Evolutionary conservation across 2,888 invertebrate species (phyloP).

Genomic region (Leptopilina syphax): DNA sequence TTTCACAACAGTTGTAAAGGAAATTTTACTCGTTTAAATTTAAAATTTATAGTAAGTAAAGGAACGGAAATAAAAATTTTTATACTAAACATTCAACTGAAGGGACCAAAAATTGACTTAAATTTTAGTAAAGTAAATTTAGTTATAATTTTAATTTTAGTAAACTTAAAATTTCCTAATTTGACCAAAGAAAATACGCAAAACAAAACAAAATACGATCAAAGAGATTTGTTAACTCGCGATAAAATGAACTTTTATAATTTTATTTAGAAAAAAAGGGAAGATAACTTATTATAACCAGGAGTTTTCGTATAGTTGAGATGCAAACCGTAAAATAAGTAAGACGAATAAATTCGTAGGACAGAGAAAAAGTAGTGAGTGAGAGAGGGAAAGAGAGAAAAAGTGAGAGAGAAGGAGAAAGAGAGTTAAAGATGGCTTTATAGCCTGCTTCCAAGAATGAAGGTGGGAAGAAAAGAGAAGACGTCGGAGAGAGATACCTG

Average conservation of each 20-base stretch:
- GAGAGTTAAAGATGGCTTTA: constrained; percentile 57
- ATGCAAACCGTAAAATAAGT: constrained; percentile 29
- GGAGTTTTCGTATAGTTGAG: not conserved
- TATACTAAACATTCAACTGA: no score
- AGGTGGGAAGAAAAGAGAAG: constrained; percentile 53
- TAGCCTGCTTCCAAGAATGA: constrained; percentile 53
- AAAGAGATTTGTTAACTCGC: not conserved
- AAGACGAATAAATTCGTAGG: constrained; percentile 27
- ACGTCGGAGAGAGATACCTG: constrained; percentile 60
- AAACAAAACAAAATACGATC: not conserved
- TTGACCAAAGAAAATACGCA: no score
- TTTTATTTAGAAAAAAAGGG: not conserved
- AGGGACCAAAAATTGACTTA: no score
- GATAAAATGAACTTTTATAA: not conserved
- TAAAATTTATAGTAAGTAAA: no score
- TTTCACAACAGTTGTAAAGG: no score
- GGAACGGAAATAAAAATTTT: no score
- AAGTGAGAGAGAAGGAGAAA: no score
- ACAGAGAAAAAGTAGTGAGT: constrained; percentile 20
- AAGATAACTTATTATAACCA: not conserved
- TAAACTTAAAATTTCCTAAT: no score
- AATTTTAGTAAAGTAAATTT: no score
- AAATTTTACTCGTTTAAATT: no score
- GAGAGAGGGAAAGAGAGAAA: constrained; percentile 9
- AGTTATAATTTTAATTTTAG: no score